Evolutionary conservation across 2,113 vertebrate species (phyloP), one percentile per base, ranked within the genome.

Genomic region (Motacilla alba): DNA sequence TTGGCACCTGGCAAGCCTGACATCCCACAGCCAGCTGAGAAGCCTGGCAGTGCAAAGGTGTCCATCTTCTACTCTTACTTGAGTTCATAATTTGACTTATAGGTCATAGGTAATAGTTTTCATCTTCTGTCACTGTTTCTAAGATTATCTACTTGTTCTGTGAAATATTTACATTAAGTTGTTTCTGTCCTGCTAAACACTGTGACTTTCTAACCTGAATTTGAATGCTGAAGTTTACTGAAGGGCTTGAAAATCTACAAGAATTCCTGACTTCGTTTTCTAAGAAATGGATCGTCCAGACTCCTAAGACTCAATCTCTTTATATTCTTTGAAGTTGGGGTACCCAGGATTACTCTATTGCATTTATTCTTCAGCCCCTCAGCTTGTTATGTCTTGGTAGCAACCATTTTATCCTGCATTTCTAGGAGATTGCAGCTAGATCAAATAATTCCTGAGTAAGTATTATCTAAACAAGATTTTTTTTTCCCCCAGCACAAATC

Each of bases 201-300:
- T 47, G 84, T 47, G 84, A 50, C 46, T 82, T 82, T 78, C 62
- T 87, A 75, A 82, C 13, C 19, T 73, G 17, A 76, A 52, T 46
- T 92, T 41, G 37, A 66, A 64, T 37, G 26, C 49, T 79, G 66
- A 89, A 19, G 41, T 55, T 90, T 79, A 66, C 62, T 56, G 10
- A 74, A 95, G 15, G 35, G 33, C 41, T 79, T 59, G 35, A 82
- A 72, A 94, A 39, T 18, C 19, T 76, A 22, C 24, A 72, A 63
- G 59, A 73, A 23, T 9, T 2, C 37, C 16, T 44, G 24, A 21
- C 30, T 58, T 67, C 7, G 22, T 35, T 55, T 87, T 87, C 14
- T 50, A n/a, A 62, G 33, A 87, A 87, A 26, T 0, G 0, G 28
- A 53, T 89, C 37, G 30, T 52, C 11, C 15, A 37, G 4, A 47